Base-by-base conservation (phyloP, 2,888 invertebrate species). In the Nasonovia ribisnigri region DNA sequence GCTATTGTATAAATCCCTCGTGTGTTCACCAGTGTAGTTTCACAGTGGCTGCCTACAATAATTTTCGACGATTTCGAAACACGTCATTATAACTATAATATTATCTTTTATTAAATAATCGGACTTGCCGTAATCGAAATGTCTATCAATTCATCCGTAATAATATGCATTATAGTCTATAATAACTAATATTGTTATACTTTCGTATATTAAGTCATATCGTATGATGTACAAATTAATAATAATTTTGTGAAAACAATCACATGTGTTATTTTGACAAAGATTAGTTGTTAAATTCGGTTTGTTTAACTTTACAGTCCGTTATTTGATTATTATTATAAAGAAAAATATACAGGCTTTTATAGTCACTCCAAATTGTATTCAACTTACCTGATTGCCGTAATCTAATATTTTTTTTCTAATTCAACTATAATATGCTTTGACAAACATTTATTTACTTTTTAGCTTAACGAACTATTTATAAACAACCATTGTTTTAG, bases 361-460 rank as follows among this genome's bases (percentile, higher is more conserved):
- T 77, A 77, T 77, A 36, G 20, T 36, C 36, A 77, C 16, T 77
- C 0, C 1, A n/a, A 36, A 77, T 36, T 77, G 0, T 77, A 77
- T 77, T 77, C 16, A 36, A 16, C 77, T 36, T 77, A 20, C 16
- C 36, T 43, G 43, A 84, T 24, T 26, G 43, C 3, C 43, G 43
- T 84, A 84, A 84, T 43, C 10, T 42, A 13, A 42, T 43, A 43
- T 26, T 88, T 54, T 29, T 54, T 88, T 57, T 51, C 42, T 54
- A 88, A 88, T 88, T 13, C 54, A 24, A 54, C 43, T 84, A 54
- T 42, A 88, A 54, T 54, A 54, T 0, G 13, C 10, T 42, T 42
- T 26, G 26, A 54, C 11, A 88, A 88, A 54, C 42, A 54, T 88
- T 42, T 42, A 88, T 54, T 54, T 88, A 88, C 51, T 88, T 51